Conservation (phyloP, 2,888 invertebrate species). For the Thelaira solivaga region DNA sequence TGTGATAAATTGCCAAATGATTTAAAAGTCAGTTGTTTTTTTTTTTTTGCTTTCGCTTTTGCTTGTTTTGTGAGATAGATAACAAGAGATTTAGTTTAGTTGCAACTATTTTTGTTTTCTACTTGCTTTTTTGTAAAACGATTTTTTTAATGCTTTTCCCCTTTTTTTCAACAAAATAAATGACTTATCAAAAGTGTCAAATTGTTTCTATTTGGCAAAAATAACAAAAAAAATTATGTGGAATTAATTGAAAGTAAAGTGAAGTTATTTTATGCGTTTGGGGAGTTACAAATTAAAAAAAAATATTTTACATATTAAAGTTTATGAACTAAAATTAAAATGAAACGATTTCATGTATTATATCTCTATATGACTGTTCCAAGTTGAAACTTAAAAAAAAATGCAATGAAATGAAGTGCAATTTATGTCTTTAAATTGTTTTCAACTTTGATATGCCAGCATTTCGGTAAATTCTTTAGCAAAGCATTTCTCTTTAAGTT, state of each 20-base stretch:
- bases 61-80: constrained; percentile 6
- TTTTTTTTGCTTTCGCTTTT: neutral
- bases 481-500: neutral
- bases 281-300: no score
- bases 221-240: constrained; percentile 8
- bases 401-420: no score
- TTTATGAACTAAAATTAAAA: no score
- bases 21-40: constrained; percentile 49
- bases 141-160: neutral
- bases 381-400: no score
- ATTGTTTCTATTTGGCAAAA: constrained; percentile 15
- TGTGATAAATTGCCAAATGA: constrained; percentile 61
- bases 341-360: no score
- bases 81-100: constrained; percentile 42
- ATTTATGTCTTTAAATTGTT: no score
- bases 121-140: constrained; percentile 17
- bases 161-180: constrained; percentile 13
- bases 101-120: neutral
- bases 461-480: neutral
- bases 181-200: constrained; percentile 16
- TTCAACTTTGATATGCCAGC: no score
- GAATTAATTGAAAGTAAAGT: constrained; percentile 15
- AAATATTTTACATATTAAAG: no score
- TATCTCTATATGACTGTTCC: no score
- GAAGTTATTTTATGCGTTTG: no score